These are phyloP conservation scores for Microctonus hyperodae DNA, from an alignment of 2,888 invertebrate species.

Conservation along the genomic window DNA sequence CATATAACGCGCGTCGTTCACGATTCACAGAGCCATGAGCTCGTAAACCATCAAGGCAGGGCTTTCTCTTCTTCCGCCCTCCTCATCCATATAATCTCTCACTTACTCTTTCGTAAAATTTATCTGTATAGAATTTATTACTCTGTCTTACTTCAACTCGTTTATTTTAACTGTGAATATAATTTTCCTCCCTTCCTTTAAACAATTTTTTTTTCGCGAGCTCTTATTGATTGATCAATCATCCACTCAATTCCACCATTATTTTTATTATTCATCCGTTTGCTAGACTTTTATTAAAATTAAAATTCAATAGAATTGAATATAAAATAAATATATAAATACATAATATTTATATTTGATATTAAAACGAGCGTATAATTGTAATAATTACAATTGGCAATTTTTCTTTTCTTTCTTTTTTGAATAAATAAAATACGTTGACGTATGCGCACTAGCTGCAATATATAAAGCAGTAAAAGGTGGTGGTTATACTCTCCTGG, in stretches of 20 bases:
- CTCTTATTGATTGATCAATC: conserved; percentile 32
- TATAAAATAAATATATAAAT: too few species aligned
- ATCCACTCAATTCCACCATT: conserved; percentile 29
- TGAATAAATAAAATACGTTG: too few species aligned
- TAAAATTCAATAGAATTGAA: too few species aligned
- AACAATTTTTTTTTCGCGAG: too few species aligned
- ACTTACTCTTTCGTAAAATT: neutral
- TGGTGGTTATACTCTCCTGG: conserved; percentile 45
- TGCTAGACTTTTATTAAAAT: neutral
- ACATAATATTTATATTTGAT: neutral
- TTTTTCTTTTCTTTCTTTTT: too few species aligned
- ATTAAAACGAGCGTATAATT: too few species aligned
- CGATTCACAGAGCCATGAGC: conserved; percentile 50
- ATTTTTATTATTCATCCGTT: neutral
- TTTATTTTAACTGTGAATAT: conserved; percentile 5
- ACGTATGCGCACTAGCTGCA: too few species aligned
- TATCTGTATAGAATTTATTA: neutral
- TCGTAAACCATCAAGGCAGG: conserved; percentile 33
- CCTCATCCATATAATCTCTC: neutral
- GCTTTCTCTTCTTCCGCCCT: neutral
- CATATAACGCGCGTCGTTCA: conserved; percentile 42
- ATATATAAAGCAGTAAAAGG: neutral
- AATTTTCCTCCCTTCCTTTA: conserved; percentile 4
- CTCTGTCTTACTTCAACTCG: neutral
- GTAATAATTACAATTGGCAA: too few species aligned